These are phyloP conservation scores for Etheostoma spectabile DNA, from an alignment of 2,113 vertebrate genomes.

Conservation along the genomic window DNA sequence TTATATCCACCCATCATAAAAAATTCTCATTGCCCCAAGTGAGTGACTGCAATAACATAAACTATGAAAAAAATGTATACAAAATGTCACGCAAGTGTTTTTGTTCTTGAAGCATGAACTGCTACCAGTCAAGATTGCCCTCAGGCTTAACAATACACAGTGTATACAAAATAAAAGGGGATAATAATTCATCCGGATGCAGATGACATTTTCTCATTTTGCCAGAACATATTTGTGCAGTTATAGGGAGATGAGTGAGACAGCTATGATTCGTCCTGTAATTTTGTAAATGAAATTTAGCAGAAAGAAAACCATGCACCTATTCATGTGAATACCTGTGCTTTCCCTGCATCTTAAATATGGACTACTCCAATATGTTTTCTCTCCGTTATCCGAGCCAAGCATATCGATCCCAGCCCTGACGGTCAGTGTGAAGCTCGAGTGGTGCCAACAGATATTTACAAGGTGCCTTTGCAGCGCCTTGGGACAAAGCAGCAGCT, in stretches of 20 bases:
- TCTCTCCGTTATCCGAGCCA: conserved; percentile 7
- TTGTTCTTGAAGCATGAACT: conserved; percentile 73
- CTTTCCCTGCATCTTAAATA: background rate
- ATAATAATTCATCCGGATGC: conserved; percentile 59
- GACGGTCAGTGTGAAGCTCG: conserved; percentile 11
- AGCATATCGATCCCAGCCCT: conserved; percentile 36
- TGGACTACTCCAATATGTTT: background rate
- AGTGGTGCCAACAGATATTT: conserved; percentile 53
- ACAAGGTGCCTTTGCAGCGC: conserved; percentile 64
- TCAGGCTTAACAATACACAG: conserved; percentile 59
- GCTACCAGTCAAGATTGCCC: conserved; percentile 67
- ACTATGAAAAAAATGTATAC: conserved; percentile 54
- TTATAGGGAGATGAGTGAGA: conserved; percentile 22
- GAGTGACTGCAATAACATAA: conserved; percentile 68
- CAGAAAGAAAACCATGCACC: conserved; percentile 2
- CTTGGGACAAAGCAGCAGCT: conserved; percentile 32
- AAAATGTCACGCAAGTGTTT: conserved; percentile 73
- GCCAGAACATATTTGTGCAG: conserved; percentile 37
- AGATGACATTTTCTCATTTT: conserved; percentile 59
- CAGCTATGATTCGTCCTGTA: conserved; percentile 37
- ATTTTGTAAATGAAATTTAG: conserved; percentile 39
- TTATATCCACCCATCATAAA: conserved; percentile 50
- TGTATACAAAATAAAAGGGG: conserved; percentile 62
- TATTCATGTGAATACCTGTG: background rate
- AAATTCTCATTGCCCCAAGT: conserved; percentile 59